Evolutionary conservation across 1,140 invertebrate species (phyloP).

Genomic region (Eupeodes corollae): DNA sequence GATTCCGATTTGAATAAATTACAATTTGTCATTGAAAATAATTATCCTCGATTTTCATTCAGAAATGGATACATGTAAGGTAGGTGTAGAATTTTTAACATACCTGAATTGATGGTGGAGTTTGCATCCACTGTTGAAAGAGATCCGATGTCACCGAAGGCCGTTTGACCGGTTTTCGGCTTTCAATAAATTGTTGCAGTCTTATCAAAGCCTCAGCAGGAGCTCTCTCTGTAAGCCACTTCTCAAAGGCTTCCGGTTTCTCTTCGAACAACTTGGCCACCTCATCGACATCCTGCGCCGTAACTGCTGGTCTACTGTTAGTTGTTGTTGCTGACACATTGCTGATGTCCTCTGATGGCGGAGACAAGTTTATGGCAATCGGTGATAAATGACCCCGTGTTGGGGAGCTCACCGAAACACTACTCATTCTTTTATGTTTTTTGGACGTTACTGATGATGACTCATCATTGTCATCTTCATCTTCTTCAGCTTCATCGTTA

Average conservation of each 20-base stretch:
- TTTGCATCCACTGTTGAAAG: slow-evolving; percentile 69
- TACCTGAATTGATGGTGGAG: slow-evolving; percentile 62
- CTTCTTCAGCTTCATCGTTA: no score
- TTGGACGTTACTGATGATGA: no score
- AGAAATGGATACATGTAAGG: no score
- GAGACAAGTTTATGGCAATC: no score
- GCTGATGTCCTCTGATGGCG: no score
- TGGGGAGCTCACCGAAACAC: no score
- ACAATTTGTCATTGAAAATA: no score
- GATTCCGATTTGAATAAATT: no score
- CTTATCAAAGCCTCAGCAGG: slow-evolving; percentile 49
- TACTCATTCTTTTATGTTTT: no score
- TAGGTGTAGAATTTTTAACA: slow-evolving; percentile 14
- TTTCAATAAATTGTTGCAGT: slow-evolving; percentile 40
- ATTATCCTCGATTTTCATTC: no score
- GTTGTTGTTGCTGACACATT: background rate
- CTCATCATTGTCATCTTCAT: no score
- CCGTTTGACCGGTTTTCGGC: slow-evolving; percentile 42
- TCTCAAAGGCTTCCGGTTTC: slow-evolving; percentile 49
- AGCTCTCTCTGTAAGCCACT: slow-evolving; percentile 61
- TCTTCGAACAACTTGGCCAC: slow-evolving; percentile 35
- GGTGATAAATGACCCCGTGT: no score
- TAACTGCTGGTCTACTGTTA: slow-evolving; percentile 5
- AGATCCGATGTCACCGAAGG: slow-evolving; percentile 75
- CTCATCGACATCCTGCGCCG: slow-evolving; percentile 33